These are phyloP conservation scores for Drosophila prosaltans DNA, from an alignment of 1,140 invertebrate genomes.

Conservation along the genomic window DNA sequence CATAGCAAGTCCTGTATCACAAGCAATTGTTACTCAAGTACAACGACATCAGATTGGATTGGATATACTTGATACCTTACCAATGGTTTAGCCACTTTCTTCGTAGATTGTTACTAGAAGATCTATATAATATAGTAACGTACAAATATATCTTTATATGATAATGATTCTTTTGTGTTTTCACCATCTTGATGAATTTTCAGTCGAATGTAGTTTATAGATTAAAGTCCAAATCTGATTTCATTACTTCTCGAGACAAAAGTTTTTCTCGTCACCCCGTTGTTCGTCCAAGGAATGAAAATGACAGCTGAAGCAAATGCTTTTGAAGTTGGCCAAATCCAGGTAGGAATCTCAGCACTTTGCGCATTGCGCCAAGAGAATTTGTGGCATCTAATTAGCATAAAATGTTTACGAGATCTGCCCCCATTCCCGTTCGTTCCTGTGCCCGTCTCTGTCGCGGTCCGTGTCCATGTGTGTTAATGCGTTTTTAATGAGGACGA, in stretches of 20 bases:
- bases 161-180: too few relatives aligned
- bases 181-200: too few relatives aligned
- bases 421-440: neutral
- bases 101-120: too few relatives aligned
- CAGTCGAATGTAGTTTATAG: too few relatives aligned
- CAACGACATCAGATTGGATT: neutral
- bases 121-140: too few relatives aligned
- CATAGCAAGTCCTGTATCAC: neutral
- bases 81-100: too few relatives aligned
- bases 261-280: neutral
- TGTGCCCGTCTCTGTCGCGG: neutral
- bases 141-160: too few relatives aligned
- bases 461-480: slow-evolving; percentile 32
- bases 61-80: neutral
- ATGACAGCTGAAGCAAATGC: neutral
- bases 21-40: neutral
- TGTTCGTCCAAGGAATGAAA: neutral
- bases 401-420: slow-evolving; percentile 5
- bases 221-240: too few relatives aligned
- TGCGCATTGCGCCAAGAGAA: neutral
- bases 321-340: neutral
- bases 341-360: slow-evolving; percentile 3
- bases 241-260: too few relatives aligned
- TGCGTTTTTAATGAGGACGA: slow-evolving; percentile 53
- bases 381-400: slow-evolving; percentile 13